These are phyloP conservation scores for Ophraella communa DNA, from an alignment of 2,888 invertebrate genomes.

Conservation along the genomic window DNA sequence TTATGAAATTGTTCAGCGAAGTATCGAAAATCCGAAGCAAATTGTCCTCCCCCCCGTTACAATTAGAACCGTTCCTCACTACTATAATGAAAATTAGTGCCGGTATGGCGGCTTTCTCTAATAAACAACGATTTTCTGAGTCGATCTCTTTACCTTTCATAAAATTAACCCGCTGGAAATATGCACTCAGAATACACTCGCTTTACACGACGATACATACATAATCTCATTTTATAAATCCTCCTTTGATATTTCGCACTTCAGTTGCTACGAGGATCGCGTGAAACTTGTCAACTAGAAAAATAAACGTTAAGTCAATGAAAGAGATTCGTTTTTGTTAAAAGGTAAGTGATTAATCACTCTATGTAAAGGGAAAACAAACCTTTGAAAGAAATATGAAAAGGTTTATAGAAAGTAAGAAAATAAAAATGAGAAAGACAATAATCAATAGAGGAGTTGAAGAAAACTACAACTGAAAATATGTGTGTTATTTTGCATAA, in stretches of 20 bases:
- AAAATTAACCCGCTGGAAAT: constrained; percentile 26
- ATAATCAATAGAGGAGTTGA: too few species aligned
- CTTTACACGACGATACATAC: constrained; percentile 21
- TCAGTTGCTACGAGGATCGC: not conserved
- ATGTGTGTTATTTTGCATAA: too few species aligned
- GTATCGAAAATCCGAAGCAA: constrained; percentile 4
- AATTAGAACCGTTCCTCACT: not conserved
- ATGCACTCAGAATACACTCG: constrained; percentile 27
- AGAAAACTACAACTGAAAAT: too few species aligned
- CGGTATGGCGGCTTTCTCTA: constrained; percentile 5
- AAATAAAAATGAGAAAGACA: too few species aligned
- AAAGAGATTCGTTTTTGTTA: not conserved
- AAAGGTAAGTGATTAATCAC: too few species aligned
- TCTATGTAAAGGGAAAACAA: too few species aligned
- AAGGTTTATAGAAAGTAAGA: too few species aligned
- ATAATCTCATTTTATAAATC: constrained; percentile 30
- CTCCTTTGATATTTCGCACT: constrained; percentile 22
- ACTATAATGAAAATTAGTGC: constrained; percentile 13
- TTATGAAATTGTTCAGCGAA: not conserved
- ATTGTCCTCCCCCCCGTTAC: not conserved
- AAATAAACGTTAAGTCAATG: not conserved
- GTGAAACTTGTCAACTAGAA: not conserved
- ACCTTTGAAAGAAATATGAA: too few species aligned
- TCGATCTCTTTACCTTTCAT: constrained; percentile 18
- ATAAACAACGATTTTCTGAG: constrained; percentile 14